Conservation (phyloP, 2,113 vertebrate species). For the Dipodomys spectabilis region DNA sequence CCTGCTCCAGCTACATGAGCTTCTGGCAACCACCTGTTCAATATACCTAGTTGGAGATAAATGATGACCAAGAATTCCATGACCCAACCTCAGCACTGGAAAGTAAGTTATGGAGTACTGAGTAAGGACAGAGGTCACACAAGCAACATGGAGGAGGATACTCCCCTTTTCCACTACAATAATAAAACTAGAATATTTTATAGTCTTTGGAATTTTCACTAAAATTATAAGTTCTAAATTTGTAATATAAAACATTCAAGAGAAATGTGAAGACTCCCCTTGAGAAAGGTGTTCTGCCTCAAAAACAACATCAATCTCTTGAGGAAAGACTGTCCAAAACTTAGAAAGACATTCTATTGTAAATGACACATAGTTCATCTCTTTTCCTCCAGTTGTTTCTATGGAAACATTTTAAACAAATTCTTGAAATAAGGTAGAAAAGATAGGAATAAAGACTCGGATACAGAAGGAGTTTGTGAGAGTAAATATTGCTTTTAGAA, state of each 20-base stretch:
- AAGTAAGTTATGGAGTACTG: background rate
- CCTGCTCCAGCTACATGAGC: background rate
- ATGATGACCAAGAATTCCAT: background rate
- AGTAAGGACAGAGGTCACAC: background rate
- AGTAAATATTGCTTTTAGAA: conserved; percentile 66
- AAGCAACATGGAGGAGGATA: background rate
- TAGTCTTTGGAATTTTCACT: background rate
- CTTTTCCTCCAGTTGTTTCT: conserved; percentile 62
- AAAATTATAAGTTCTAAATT: background rate
- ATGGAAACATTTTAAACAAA: conserved; percentile 65
- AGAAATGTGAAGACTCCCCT: background rate
- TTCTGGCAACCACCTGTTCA: background rate
- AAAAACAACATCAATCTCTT: conserved; percentile 45
- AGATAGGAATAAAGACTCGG: conserved; percentile 58
- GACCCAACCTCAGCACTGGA: background rate
- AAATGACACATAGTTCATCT: conserved; percentile 41
- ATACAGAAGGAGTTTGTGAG: background rate
- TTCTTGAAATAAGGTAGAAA: conserved; percentile 66
- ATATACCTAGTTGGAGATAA: background rate
- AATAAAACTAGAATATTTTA: background rate
- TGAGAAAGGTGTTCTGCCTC: background rate
- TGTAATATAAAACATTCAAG: background rate
- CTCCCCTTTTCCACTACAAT: background rate
- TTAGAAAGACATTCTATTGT: conserved; percentile 33
- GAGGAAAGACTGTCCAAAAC: conserved; percentile 56